A percentile compares a stretch with the other conserved stretches of the same genome.
Conservation (phyloP, 2,888 invertebrate species). For the Mactromeris polynyma region DNA sequence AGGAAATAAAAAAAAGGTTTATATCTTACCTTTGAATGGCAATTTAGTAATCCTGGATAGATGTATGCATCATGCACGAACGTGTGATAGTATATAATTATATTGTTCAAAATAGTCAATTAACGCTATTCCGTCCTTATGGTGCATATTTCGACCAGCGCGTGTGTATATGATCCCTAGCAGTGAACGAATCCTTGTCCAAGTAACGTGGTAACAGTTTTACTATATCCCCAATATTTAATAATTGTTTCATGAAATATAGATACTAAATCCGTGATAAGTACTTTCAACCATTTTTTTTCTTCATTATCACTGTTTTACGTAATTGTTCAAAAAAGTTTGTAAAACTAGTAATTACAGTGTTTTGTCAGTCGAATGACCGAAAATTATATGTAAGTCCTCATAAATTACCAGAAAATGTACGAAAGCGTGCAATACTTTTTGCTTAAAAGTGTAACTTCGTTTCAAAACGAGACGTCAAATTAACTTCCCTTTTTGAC, state of each 20-base stretch:
- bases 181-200: background rate
- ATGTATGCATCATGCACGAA: background rate
- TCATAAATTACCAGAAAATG: background rate
- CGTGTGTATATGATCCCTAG: background rate
- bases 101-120: background rate
- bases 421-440: background rate
- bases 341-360: background rate
- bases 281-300: background rate
- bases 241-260: too few species aligned
- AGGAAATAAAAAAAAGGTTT: background rate
- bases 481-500: background rate
- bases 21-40: background rate
- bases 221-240: background rate
- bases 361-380: background rate
- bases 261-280: too few species aligned
- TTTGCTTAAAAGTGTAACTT: background rate
- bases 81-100: background rate
- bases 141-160: background rate
- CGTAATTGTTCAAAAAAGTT: background rate
- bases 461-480: background rate
- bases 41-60: background rate
- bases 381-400: background rate
- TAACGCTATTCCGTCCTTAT: background rate
- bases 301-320: background rate
- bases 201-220: background rate